phyloP scores from a whole-genome alignment of 1,140 invertebrate genomes.

The Drosophila willistoni region DNA sequence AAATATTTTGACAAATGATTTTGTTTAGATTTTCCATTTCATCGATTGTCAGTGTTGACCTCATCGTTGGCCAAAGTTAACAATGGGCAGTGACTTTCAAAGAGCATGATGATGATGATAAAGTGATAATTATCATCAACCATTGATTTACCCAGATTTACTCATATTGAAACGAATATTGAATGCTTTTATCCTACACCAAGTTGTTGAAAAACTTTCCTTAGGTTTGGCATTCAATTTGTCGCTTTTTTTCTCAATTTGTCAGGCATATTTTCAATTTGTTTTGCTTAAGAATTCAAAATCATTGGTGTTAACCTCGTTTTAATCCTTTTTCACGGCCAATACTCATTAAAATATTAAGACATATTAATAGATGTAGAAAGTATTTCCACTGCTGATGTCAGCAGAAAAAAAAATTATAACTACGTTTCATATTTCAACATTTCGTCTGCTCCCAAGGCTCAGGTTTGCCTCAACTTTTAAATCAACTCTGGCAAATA shows the following conservation, averaged over 20 bases:
- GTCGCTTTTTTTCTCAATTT: too few relatives aligned
- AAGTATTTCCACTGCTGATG: too few relatives aligned
- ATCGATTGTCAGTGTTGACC: constrained; percentile 57
- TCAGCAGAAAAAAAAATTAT: too few relatives aligned
- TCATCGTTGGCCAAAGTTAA: constrained; percentile 53
- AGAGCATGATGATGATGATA: constrained; percentile 13
- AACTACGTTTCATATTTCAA: too few relatives aligned
- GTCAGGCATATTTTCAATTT: too few relatives aligned
- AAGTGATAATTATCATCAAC: constrained; percentile 63
- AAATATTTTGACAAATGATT: constrained; percentile 82
- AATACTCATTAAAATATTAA: too few relatives aligned
- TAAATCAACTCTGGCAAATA: neutral
- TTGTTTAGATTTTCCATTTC: constrained; percentile 81
- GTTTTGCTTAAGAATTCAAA: too few relatives aligned
- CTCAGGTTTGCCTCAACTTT: constrained; percentile 17
- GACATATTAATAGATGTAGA: too few relatives aligned
- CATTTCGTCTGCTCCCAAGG: neutral
- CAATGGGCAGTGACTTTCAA: constrained; percentile 48
- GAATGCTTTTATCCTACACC: constrained; percentile 38
- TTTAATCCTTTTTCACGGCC: too few relatives aligned
- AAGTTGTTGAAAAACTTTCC: neutral
- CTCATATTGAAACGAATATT: constrained; percentile 21
- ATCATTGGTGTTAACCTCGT: too few relatives aligned
- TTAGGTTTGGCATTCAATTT: too few relatives aligned
- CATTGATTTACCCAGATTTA: constrained; percentile 68